phyloP scores from a whole-genome alignment of 2,888 invertebrate species.

The Drosophila ustulata region DNA sequence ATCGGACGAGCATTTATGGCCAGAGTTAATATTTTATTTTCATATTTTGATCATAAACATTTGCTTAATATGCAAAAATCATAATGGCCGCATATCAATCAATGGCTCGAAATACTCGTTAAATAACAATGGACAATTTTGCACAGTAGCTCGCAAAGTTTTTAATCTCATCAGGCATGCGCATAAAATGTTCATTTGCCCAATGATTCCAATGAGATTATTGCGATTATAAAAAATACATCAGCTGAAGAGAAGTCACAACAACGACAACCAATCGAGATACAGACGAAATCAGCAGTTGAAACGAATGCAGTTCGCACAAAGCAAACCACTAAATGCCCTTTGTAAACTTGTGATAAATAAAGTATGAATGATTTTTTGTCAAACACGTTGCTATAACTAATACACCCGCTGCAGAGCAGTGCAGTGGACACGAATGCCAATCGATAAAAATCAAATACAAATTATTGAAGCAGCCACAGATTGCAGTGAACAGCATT shows the following conservation, averaged over 20 bases:
- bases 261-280: constrained; percentile 4
- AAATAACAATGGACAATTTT: constrained; percentile 51
- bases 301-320: not conserved
- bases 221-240: constrained; percentile 39
- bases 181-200: constrained; percentile 53
- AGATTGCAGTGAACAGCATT: constrained; percentile 51
- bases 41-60: constrained; percentile 43
- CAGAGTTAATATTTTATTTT: constrained; percentile 16
- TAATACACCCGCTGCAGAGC: constrained; percentile 9
- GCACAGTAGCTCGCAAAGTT: constrained; percentile 57
- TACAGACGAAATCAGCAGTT: constrained; percentile 5
- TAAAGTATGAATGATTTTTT: not conserved
- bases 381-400: not conserved
- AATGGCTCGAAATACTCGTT: constrained; percentile 29
- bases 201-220: constrained; percentile 54
- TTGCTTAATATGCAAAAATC: constrained; percentile 56
- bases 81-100: constrained; percentile 60
- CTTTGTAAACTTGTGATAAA: not conserved
- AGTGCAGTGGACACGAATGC: constrained; percentile 32
- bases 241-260: constrained; percentile 27
- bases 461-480: constrained; percentile 46
- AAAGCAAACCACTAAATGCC: constrained; percentile 23
- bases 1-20: not conserved
- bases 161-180: constrained; percentile 56
- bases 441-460: constrained; percentile 50